phyloP scores from a whole-genome alignment of 2,113 vertebrate genomes.

The Chaetorhynchus papuensis region DNA sequence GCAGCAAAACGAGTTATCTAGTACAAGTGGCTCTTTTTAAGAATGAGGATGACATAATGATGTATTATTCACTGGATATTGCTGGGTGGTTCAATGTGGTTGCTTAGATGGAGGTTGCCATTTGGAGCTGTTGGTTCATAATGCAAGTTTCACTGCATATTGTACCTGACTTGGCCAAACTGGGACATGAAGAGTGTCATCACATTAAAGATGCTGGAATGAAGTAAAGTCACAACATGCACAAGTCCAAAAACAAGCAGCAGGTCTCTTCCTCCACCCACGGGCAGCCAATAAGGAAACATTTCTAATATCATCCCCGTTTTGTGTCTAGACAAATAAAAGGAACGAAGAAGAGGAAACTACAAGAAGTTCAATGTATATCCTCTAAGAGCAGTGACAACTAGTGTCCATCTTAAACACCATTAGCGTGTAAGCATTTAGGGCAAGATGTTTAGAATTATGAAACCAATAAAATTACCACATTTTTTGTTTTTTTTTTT shows the following conservation, averaged over 20 bases:
- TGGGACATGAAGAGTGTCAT: slow-evolving; percentile 55
- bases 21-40: slow-evolving; percentile 31
- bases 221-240: slow-evolving; percentile 65
- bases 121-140: slow-evolving; percentile 54
- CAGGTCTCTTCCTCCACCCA: slow-evolving; percentile 62
- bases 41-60: slow-evolving; percentile 43
- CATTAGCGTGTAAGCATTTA: not conserved
- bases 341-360: slow-evolving; percentile 54
- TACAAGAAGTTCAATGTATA: slow-evolving; percentile 43
- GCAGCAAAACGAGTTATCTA: slow-evolving; percentile 28
- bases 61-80: slow-evolving; percentile 35
- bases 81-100: slow-evolving; percentile 39
- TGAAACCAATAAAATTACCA: not conserved
- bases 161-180: slow-evolving; percentile 61
- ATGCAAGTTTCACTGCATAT: slow-evolving; percentile 46
- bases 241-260: slow-evolving; percentile 63
- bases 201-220: slow-evolving; percentile 59
- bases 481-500: not conserved
- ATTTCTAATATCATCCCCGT: slow-evolving; percentile 60
- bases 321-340: slow-evolving; percentile 63
- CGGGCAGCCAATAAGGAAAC: slow-evolving; percentile 55
- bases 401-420: not conserved
- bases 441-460: not conserved
- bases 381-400: slow-evolving; percentile 17
- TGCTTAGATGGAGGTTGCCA: slow-evolving; percentile 44